Percentiles rank a stretch among this genome's conserved stretches.
Conservation (phyloP, 2,113 vertebrate genomes). For the Corapipo altera region DNA sequence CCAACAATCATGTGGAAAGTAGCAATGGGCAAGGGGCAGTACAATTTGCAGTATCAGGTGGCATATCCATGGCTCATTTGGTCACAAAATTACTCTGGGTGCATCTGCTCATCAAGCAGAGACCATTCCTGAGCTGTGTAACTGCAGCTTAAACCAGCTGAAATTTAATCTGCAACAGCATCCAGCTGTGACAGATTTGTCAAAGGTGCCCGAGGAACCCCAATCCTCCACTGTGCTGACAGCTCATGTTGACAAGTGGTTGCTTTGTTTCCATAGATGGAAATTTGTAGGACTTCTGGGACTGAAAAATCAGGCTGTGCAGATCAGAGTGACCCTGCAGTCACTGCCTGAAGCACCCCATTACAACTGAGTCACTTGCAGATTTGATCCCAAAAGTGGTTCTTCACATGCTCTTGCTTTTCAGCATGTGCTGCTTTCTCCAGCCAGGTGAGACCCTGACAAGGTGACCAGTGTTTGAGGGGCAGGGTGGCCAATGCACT, state of each 20-base stretch:
- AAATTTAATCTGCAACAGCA: neutral
- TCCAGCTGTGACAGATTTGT: neutral
- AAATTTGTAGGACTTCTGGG: neutral
- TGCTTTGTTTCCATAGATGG: neutral
- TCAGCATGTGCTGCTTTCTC: neutral
- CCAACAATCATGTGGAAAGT: neutral
- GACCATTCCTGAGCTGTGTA: neutral
- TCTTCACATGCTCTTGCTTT: neutral
- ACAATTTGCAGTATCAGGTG: neutral
- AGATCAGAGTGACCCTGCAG: neutral
- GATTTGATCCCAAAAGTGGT: neutral
- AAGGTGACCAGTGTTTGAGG: neutral
- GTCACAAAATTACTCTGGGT: neutral
- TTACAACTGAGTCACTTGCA: neutral
- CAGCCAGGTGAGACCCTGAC: neutral
- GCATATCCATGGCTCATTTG: neutral
- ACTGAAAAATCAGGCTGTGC: neutral
- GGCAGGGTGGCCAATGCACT: neutral
- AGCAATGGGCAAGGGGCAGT: neutral
- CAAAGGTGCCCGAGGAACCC: neutral
- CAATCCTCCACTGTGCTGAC: neutral
- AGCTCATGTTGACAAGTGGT: neutral
- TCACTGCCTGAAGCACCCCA: neutral
- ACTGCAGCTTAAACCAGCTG: neutral
- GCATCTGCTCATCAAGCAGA: neutral